A percentile compares a stretch with the other conserved stretches of the same genome.
Evolutionary conservation across 2,797 vertebrate species (phyloP).

Genomic region (Coregonus ussuriensis): DNA sequence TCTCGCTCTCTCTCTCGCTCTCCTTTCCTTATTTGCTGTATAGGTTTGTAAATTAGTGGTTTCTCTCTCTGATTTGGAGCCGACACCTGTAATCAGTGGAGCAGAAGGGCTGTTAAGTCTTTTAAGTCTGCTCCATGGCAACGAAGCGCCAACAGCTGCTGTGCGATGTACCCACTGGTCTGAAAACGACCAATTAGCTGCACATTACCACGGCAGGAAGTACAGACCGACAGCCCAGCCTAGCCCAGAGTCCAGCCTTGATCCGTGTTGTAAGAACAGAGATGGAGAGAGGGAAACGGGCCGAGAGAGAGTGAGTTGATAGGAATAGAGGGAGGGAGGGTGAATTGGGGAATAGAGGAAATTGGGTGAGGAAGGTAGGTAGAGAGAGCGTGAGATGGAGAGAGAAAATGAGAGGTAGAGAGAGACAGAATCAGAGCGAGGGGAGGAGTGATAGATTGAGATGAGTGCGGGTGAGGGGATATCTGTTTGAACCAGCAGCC

Average conservation of each 20-base stretch:
- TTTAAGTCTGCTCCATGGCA: slow-evolving; percentile 7
- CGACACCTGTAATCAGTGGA: background rate
- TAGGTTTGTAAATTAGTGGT: background rate
- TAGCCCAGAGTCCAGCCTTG: background rate
- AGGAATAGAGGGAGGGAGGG: background rate
- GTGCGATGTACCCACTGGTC: background rate
- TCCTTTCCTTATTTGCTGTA: background rate
- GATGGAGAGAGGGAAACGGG: background rate
- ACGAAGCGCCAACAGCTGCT: slow-evolving; percentile 3
- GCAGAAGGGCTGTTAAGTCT: background rate
- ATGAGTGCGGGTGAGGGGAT: background rate
- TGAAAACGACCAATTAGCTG: slow-evolving; percentile 12
- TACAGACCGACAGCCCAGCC: background rate
- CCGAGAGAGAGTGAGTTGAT: background rate
- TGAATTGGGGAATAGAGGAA: background rate
- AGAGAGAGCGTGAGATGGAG: background rate
- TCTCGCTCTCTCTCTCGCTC: background rate
- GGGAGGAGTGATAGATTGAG: background rate
- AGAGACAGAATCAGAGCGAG: slow-evolving; percentile 7
- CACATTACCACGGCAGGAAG: background rate
- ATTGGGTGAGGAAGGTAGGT: background rate
- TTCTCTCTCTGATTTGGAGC: background rate
- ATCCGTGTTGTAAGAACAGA: background rate
- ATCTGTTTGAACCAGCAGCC: slow-evolving; percentile 19
- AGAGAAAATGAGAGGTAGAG: background rate